Percentiles rank a stretch among this genome's conserved stretches.
Evolutionary conservation across 1,140 invertebrate species (phyloP).

Genomic region (Palaemon carinicauda): DNA sequence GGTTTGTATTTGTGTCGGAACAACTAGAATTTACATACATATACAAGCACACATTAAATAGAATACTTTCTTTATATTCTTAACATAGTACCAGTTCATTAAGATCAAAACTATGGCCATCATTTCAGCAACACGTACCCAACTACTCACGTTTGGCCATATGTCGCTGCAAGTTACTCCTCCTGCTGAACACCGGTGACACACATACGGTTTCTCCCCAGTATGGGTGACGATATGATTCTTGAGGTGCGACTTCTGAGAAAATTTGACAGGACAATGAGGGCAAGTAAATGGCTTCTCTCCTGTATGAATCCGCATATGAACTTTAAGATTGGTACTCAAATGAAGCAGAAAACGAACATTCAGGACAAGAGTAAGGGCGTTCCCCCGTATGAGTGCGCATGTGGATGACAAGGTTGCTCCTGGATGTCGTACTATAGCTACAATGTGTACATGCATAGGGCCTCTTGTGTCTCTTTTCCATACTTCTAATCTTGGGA

Average conservation of each 20-base stretch:
- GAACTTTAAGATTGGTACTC: slow-evolving; percentile 39
- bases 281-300: slow-evolving; percentile 46
- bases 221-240: slow-evolving; percentile 18
- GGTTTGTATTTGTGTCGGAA: no score
- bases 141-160: neutral
- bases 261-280: slow-evolving; percentile 28
- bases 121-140: no score
- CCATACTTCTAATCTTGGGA: neutral
- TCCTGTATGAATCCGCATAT: slow-evolving; percentile 45
- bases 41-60: no score
- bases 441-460: slow-evolving; percentile 29
- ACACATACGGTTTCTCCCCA: slow-evolving; percentile 16
- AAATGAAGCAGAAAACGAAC: slow-evolving; percentile 39
- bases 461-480: slow-evolving; percentile 27
- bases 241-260: slow-evolving; percentile 21
- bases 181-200: neutral
- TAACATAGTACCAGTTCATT: no score
- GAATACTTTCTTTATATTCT: no score
- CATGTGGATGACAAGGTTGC: slow-evolving; percentile 36
- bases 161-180: slow-evolving; percentile 13
- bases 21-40: no score
- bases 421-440: slow-evolving; percentile 35
- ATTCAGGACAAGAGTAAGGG: slow-evolving; percentile 30
- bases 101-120: no score
- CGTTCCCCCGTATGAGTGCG: slow-evolving; percentile 47